A percentile compares a stretch with the other conserved stretches of the same genome.
phyloP scores from a whole-genome alignment of 2,113 vertebrate genomes.

The Pelecanus crispus region DNA sequence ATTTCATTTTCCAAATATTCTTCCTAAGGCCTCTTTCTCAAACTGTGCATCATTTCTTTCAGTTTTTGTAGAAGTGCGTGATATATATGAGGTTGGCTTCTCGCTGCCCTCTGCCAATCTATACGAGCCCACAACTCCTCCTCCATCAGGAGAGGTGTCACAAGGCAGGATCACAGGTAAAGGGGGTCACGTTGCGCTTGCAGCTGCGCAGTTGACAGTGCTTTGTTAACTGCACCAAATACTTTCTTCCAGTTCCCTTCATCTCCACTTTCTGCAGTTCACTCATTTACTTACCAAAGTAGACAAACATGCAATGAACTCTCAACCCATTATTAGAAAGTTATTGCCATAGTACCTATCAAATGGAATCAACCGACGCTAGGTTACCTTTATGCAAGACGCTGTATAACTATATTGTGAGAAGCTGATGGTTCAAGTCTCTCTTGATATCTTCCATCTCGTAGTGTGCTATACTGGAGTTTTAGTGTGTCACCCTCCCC shows the following conservation, averaged over 20 bases:
- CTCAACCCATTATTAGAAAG: neutral
- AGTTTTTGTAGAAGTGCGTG: neutral
- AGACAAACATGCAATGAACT: neutral
- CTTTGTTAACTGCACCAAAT: neutral
- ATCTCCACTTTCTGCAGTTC: neutral
- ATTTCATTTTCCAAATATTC: neutral
- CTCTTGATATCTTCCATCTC: neutral
- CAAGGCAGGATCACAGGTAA: neutral
- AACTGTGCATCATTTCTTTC: constrained; percentile 11
- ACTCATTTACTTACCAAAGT: neutral
- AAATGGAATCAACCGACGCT: neutral
- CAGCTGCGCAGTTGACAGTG: neutral
- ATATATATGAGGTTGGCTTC: constrained; percentile 16
- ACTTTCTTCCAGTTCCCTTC: neutral
- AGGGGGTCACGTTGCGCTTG: neutral
- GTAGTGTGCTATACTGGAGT: neutral
- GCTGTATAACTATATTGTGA: neutral
- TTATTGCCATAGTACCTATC: neutral
- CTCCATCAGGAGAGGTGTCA: constrained; percentile 13
- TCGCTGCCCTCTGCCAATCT: constrained; percentile 26
- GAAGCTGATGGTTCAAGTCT: neutral
- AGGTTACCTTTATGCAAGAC: neutral
- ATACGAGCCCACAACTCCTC: neutral
- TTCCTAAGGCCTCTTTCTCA: neutral
- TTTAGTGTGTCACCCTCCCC: neutral